These are phyloP conservation scores for Barnardius zonarius DNA, from an alignment of 2,113 vertebrate species.

Conservation along the genomic window DNA sequence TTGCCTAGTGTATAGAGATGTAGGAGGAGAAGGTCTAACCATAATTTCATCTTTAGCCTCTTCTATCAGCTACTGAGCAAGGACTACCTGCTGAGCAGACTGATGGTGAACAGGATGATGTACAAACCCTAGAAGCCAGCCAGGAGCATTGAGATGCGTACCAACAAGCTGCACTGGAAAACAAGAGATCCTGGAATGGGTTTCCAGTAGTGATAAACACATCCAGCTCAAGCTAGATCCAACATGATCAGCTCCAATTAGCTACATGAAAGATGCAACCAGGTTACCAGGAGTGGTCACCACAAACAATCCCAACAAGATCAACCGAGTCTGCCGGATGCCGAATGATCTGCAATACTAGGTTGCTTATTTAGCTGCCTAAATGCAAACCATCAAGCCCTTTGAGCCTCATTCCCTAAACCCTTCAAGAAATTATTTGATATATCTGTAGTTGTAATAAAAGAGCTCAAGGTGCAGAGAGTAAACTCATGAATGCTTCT, in stretches of 20 bases:
- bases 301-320: neutral
- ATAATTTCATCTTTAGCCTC: neutral
- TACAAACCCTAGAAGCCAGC: neutral
- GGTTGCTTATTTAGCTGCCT: neutral
- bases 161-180: neutral
- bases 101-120: neutral
- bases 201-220: neutral
- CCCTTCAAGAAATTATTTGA: neutral
- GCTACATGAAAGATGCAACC: neutral
- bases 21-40: neutral
- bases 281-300: neutral
- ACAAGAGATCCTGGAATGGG: neutral
- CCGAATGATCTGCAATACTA: neutral
- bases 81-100: neutral
- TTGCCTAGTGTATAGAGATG: neutral
- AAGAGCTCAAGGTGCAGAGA: neutral
- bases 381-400: neutral
- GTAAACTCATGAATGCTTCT: neutral
- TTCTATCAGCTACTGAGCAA: neutral
- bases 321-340: neutral
- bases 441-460: neutral
- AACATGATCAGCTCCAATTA: neutral
- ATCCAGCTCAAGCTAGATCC: neutral
- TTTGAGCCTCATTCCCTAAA: neutral
- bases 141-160: fast-evolving